Evolutionary conservation across 2,888 invertebrate genomes (phyloP).

Genomic region (Sepioteuthis lessoniana): DNA sequence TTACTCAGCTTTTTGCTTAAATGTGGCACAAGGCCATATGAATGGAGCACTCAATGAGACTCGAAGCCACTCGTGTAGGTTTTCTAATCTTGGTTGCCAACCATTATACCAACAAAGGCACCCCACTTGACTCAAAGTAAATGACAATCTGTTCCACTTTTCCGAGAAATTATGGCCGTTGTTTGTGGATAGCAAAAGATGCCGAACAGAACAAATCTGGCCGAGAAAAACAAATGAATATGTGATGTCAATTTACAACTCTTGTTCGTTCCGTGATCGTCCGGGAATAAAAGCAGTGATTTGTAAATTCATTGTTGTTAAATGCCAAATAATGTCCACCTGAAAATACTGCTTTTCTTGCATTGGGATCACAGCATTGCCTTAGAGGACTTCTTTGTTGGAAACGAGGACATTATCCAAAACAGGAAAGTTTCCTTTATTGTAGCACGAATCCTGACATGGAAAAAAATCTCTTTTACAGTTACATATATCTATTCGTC

Average conservation of each 20-base stretch:
- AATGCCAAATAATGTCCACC: not conserved
- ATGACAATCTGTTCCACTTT: not conserved
- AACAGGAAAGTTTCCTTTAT: too few species aligned
- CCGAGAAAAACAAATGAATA: not conserved
- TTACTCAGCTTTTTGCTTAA: too few species aligned
- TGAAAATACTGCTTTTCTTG: not conserved
- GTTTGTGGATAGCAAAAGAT: not conserved
- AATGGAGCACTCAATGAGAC: too few species aligned
- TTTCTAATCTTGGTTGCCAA: too few species aligned
- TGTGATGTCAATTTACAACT: constrained; percentile 18
- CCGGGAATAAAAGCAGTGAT: not conserved
- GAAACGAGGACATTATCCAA: not conserved
- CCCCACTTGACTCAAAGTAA: too few species aligned
- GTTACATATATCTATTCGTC: too few species aligned
- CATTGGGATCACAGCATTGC: not conserved
- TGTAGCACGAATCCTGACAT: too few species aligned
- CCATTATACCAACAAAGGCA: too few species aligned
- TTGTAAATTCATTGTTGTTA: not conserved
- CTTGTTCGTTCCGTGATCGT: not conserved
- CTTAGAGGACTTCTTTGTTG: not conserved
- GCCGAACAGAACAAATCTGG: not conserved
- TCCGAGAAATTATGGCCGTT: not conserved
- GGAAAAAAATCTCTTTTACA: too few species aligned
- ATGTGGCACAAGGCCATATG: too few species aligned
- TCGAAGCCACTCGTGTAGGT: too few species aligned